These are phyloP conservation scores for Camelus bactrianus DNA, from an alignment of 2,113 vertebrate genomes.

Conservation along the genomic window DNA sequence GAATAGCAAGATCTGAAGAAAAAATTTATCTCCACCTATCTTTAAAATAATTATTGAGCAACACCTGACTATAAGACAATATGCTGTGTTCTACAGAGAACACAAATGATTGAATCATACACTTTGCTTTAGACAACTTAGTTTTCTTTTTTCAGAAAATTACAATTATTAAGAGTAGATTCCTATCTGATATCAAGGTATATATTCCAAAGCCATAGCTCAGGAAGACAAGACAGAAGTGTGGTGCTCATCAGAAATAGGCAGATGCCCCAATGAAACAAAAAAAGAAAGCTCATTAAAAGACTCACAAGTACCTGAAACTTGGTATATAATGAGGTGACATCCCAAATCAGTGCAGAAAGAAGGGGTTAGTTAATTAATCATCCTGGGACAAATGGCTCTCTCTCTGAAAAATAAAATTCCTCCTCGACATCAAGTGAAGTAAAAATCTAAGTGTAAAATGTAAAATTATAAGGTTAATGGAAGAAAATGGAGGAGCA, in stretches of 20 bases:
- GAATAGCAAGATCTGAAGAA: not conserved
- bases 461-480: slow-evolving; percentile 22
- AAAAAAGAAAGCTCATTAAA: not conserved
- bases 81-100: not conserved
- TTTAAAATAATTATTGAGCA: not conserved
- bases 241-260: not conserved
- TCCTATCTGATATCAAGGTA: not conserved
- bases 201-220: not conserved
- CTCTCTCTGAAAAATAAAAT: slow-evolving; percentile 45
- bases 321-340: not conserved
- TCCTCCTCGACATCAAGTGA: not conserved
- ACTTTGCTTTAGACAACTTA: not conserved
- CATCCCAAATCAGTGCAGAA: not conserved
- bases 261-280: not conserved
- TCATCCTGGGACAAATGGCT: slow-evolving; percentile 7
- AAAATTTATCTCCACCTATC: not conserved
- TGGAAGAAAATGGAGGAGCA: not conserved
- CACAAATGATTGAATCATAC: not conserved
- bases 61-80: not conserved
- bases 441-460: slow-evolving; percentile 17
- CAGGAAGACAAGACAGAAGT: not conserved
- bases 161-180: not conserved
- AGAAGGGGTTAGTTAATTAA: not conserved
- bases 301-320: not conserved
- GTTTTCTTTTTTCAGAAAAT: not conserved